Conservation (phyloP, 2,888 invertebrate genomes). For the Palloptera scutellata region DNA sequence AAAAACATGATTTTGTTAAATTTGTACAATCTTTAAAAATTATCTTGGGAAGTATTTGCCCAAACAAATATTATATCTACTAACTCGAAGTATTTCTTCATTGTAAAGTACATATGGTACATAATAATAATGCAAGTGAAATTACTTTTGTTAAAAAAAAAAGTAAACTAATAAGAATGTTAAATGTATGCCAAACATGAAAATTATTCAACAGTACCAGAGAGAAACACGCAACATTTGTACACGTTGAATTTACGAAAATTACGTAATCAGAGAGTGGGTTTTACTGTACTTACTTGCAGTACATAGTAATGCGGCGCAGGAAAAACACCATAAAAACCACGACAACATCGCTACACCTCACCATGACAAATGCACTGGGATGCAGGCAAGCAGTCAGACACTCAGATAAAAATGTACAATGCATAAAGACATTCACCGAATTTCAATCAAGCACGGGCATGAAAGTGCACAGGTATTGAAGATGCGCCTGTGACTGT, state of each 20-base stretch:
- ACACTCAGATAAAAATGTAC: slow-evolving; percentile 2
- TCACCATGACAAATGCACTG: slow-evolving; percentile 18
- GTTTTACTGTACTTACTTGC: slow-evolving; percentile 9
- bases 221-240: slow-evolving; percentile 21
- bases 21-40: too few relatives aligned
- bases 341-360: neutral
- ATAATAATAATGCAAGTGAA: too few relatives aligned
- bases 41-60: too few relatives aligned
- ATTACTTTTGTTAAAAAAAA: too few relatives aligned
- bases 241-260: slow-evolving; percentile 17
- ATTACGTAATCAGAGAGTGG: slow-evolving; percentile 27
- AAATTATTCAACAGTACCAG: slow-evolving; percentile 5
- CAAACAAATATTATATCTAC: too few relatives aligned
- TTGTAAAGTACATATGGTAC: too few relatives aligned
- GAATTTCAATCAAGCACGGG: too few relatives aligned
- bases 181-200: slow-evolving; percentile 12
- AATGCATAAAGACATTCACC: neutral
- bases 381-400: neutral
- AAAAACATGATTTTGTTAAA: too few relatives aligned
- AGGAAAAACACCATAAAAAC: neutral
- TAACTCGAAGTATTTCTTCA: too few relatives aligned
- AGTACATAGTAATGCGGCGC: neutral
- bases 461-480: too few relatives aligned
- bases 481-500: too few relatives aligned
- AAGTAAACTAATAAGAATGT: neutral